Evolutionary conservation across 2,113 vertebrate genomes (phyloP), one percentile per base, ranked within the genome.

Genomic region (Origma solitaria): DNA sequence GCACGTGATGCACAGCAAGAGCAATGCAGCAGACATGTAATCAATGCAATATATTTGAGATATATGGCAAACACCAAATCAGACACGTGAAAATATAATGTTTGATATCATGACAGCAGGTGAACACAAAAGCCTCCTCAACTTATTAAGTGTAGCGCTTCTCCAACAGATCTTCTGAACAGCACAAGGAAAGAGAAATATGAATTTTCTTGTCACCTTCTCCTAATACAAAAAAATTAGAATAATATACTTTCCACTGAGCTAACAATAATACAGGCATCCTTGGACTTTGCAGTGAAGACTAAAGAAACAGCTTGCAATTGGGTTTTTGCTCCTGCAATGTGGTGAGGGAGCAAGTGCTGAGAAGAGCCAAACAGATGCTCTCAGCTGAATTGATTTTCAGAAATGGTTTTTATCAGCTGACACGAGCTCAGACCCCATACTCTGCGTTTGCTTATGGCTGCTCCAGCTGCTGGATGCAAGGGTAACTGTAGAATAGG

Each of bases 1-100:
- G 22, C 0, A 1, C 0, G 0, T 13, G 19, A n/a, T n/a, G 19
- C 4, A 5, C 31, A 58, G 17, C 21, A 54, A 35, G 35, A 79
- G 12, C 45, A 68, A 22, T 23, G 12, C 45, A 45, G 25, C 33
- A 45, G 49, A 44, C 7, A 4, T 12, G 11, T 25, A 33, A 13
- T 8, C 37, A 15, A 20, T 31, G 28, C 54, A 28, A 75, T 33
- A 40, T 25, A 21, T 4, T n/a, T 70, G 57, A 92, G 33, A 75
- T 21, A 33, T 4, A 49, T 0, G 1, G 16, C 10, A 73, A 94
- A 62, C 6, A 82, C 8, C n/a, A 62, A 70, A 50, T 16, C 53
- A n/a, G 23, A 45, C 22, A 38, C 40, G 2, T 30, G 47, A 13
- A 66, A 83, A 60, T 31, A 62, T 10, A 47, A 77, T 3, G 1